Evolutionary conservation across 2,888 invertebrate genomes (phyloP).

Genomic region (Trypoxylon attenuatum): DNA sequence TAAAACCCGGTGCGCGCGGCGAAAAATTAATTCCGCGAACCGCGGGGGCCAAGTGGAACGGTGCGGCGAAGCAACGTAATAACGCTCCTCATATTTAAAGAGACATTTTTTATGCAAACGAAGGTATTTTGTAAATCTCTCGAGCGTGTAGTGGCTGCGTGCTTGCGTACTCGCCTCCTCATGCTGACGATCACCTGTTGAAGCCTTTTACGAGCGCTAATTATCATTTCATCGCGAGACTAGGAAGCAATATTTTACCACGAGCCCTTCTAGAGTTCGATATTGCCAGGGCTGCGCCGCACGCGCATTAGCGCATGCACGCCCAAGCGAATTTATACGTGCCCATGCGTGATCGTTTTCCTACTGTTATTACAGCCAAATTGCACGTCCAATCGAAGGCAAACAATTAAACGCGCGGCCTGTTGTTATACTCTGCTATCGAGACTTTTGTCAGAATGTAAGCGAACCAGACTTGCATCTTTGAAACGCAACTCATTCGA

Average conservation of each 20-base stretch:
- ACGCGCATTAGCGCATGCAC: constrained; percentile 4
- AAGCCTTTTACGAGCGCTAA: constrained; percentile 34
- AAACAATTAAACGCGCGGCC: neutral
- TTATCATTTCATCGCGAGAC: constrained; percentile 26
- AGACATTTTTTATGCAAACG: constrained; percentile 13
- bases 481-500: no score
- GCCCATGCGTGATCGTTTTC: neutral
- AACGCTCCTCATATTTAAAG: constrained; percentile 8
- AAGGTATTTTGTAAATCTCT: constrained; percentile 7
- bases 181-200: constrained; percentile 32
- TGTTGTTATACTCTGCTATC: neutral
- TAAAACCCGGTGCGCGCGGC: neutral
- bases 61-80: neutral
- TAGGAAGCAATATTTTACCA: neutral
- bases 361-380: neutral
- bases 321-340: constrained; percentile 4
- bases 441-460: no score
- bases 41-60: no score
- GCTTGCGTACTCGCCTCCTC: no score
- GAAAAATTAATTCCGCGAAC: neutral
- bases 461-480: no score
- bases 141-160: constrained; percentile 3
- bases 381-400: constrained; percentile 3
- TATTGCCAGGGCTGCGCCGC: constrained; percentile 8
- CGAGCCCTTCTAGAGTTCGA: neutral